Evolutionary conservation across 2,888 invertebrate species (phyloP).

Genomic region (Ophion obscuratus): DNA sequence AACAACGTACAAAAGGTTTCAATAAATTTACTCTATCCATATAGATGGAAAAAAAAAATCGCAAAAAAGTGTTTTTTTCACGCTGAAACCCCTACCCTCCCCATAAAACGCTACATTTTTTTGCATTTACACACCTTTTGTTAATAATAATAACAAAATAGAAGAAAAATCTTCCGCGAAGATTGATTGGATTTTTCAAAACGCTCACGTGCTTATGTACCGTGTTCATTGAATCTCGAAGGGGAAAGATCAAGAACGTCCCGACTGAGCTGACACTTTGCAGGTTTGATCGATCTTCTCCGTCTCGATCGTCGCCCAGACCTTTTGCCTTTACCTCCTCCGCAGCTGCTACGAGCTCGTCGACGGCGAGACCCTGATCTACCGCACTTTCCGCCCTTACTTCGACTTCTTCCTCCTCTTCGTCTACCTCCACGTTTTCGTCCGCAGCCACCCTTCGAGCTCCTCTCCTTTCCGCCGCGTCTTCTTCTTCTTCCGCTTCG

Average conservation of each 20-base stretch:
- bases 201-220: constrained; percentile 54
- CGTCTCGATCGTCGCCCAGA: constrained; percentile 38
- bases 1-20: too few species aligned
- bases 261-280: constrained; percentile 17
- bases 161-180: background rate
- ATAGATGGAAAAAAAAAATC: too few species aligned
- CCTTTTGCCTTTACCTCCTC: constrained; percentile 21
- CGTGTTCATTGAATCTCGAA: constrained; percentile 33
- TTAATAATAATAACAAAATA: too few species aligned
- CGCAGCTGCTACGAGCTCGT: constrained; percentile 20
- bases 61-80: too few species aligned
- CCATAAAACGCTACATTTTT: too few species aligned
- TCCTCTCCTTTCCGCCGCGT: constrained; percentile 12
- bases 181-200: background rate
- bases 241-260: constrained; percentile 24
- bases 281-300: constrained; percentile 23
- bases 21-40: too few species aligned
- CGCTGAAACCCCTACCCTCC: too few species aligned
- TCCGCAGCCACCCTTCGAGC: constrained; percentile 16
- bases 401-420: constrained; percentile 40
- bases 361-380: constrained; percentile 46
- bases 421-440: constrained; percentile 16
- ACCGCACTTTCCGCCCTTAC: constrained; percentile 29
- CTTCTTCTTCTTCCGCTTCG: constrained; percentile 16
- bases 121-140: too few species aligned